These are phyloP conservation scores for Drosophila mulleri DNA, from an alignment of 2,888 invertebrate species.

Conservation along the genomic window DNA sequence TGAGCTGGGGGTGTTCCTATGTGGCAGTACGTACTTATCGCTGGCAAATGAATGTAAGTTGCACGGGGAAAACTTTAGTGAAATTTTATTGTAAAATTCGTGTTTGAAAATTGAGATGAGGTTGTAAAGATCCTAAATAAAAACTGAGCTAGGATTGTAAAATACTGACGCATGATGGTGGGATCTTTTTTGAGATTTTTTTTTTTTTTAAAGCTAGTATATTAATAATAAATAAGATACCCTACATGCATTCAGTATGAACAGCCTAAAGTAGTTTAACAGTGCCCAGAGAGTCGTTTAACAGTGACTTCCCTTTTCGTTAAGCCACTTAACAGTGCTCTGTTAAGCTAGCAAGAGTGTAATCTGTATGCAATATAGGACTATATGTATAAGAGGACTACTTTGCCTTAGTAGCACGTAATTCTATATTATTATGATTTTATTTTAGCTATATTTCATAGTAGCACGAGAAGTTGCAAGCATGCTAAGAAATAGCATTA, in stretches of 20 bases:
- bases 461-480: not conserved
- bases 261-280: not conserved
- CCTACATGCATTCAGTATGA: no score
- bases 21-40: not conserved
- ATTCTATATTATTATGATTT: not conserved
- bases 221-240: no score
- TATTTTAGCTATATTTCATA: slow-evolving; percentile 4
- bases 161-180: no score
- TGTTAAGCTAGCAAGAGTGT: no score
- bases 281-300: not conserved
- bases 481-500: slow-evolving; percentile 29
- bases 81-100: no score
- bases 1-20: not conserved
- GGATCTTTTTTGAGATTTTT: no score
- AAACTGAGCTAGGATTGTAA: no score
- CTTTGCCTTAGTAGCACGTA: not conserved
- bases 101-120: no score
- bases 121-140: no score
- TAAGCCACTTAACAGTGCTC: no score
- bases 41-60: not conserved
- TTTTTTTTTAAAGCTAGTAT: no score
- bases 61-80: not conserved
- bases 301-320: not conserved
- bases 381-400: not conserved
- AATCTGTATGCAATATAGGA: no score